Conservation (phyloP, 2,888 invertebrate genomes). For the Netelia inedita region DNA sequence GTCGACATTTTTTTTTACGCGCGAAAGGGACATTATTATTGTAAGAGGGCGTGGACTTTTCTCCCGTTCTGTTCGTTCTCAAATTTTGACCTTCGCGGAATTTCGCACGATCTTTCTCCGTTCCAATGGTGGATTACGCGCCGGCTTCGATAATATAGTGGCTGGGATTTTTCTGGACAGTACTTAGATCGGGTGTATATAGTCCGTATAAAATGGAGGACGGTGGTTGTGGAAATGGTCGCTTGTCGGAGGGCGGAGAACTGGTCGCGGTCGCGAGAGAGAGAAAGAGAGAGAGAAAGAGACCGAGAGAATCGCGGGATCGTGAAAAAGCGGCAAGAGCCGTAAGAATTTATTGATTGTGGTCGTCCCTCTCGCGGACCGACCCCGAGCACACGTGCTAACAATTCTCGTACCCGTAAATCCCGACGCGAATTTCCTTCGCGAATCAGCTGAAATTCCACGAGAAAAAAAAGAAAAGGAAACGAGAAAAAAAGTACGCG, state of each 20-base stretch:
- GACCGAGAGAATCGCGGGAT: constrained; percentile 33
- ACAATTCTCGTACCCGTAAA: constrained; percentile 10
- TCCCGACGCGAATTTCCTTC: constrained; percentile 14
- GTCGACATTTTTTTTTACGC: constrained; percentile 19
- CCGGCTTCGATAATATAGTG: constrained; percentile 24
- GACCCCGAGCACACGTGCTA: constrained; percentile 14
- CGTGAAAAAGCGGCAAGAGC: constrained; percentile 53
- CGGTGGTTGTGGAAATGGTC: constrained; percentile 39
- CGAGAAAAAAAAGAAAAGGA: neutral
- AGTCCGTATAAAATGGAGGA: neutral
- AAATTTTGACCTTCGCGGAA: neutral
- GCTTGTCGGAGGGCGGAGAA: neutral
- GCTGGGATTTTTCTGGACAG: constrained; percentile 42
- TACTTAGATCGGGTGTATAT: constrained; percentile 4
- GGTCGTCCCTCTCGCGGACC: constrained; percentile 32
- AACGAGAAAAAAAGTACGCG: neutral
- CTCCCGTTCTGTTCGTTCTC: neutral
- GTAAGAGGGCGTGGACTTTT: neutral
- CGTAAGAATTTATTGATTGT: constrained; percentile 62
- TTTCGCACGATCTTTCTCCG: neutral
- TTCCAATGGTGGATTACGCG: constrained; percentile 17
- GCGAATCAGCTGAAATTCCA: constrained; percentile 15
- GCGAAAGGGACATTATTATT: constrained; percentile 13
- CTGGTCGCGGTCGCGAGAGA: neutral
- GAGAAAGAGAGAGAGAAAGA: constrained; percentile 4